Evolutionary conservation across 2,888 invertebrate genomes (phyloP), one percentile per base, ranked within the genome.

Genomic region (Caenorhabditis becei): DNA sequence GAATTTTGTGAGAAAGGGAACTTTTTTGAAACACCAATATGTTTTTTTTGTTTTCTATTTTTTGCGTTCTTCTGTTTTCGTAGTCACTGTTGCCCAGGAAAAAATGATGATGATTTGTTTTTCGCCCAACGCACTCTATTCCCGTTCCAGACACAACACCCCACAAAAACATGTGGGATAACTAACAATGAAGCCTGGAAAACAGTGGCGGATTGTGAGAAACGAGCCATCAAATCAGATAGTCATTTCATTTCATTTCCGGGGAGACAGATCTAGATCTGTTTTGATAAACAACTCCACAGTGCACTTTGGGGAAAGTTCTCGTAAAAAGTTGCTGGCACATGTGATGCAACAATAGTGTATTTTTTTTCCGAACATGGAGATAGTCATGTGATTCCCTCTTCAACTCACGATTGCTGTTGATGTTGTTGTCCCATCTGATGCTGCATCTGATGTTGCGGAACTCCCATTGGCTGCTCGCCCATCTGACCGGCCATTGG

Each of bases 381-480:
- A n/a, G n/a, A n/a, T n/a, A n/a, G n/a, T n/a, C n/a, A 41, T 35
- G 20, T n/a, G 2, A 35, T 41, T n/a, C 16, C 16, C 26, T 18
- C 14, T 44, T 26, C 18, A 18, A 70, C 70, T 78, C 23, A 65
- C 70, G 56, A n/a, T 65, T 65, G 77, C 24, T 61, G 75, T 32
- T 67, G 67, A 10, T 58, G 65, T 5, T 77, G 77, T 26, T 71
- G 71, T 54, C 51, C 58, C 74, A 74, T 63, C 24, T 72, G 72
- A 51, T 65, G 63, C 37, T 54, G 58, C 66, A 66, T 59, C 26
- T 59, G 75, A 44, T 74, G 74, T 24, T 58, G 65, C 24, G 62
- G 54, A 28, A 58, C 35, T 35, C 65, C 59, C 77, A 78, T 70
- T 24, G 62, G 8, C 32, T 49, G 74, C 8, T 74, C 65, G 5